Conservation (phyloP, 2,888 invertebrate species). For the Cosmia trapezina region DNA sequence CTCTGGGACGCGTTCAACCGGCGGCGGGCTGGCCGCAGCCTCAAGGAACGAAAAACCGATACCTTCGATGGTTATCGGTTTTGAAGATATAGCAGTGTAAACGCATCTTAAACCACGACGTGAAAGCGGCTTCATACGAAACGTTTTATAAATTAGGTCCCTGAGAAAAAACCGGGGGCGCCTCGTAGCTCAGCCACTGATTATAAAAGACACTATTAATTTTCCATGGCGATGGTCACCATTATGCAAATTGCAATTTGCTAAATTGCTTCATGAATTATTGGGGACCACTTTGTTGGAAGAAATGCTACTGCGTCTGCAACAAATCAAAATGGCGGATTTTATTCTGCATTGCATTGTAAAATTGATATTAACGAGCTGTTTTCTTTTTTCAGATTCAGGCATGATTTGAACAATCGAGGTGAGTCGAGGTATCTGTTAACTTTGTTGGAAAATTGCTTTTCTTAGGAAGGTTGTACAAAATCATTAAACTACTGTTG, state of each 20-base stretch:
- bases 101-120: not conserved
- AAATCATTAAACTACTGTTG: not conserved
- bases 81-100: not conserved
- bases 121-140: constrained; percentile 1
- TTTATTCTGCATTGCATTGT: constrained; percentile 32
- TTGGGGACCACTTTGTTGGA: constrained; percentile 38
- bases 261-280: constrained; percentile 64
- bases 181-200: constrained; percentile 29
- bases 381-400: constrained; percentile 63
- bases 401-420: constrained; percentile 67
- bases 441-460: not conserved
- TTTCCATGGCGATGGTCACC: constrained; percentile 47
- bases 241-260: constrained; percentile 68
- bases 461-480: not conserved
- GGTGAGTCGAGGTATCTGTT: constrained; percentile 53
- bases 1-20: too few species aligned
- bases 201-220: constrained; percentile 62
- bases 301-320: constrained; percentile 31
- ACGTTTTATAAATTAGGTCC: constrained; percentile 37
- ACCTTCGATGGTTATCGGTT: too few species aligned
- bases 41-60: too few species aligned
- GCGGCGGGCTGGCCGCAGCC: too few species aligned
- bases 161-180: constrained; percentile 40
- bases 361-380: constrained; percentile 32
- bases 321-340: constrained; percentile 36